phyloP scores from a whole-genome alignment of 2,888 invertebrate genomes.

The Cheilosia vernalis region DNA sequence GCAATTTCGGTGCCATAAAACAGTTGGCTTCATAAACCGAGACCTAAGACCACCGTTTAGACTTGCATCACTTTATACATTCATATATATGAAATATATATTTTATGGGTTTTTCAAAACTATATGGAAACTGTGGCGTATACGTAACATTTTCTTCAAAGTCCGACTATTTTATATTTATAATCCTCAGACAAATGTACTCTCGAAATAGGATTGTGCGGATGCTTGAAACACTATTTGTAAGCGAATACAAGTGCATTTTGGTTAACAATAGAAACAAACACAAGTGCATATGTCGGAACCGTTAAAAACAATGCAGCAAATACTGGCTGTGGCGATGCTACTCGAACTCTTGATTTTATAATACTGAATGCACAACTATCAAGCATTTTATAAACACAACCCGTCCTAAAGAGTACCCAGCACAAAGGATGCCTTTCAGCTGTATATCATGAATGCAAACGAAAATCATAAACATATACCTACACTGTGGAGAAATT shows the following conservation, averaged over 20 bases:
- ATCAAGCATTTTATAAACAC: slow-evolving; percentile 24
- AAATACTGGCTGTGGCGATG: not conserved
- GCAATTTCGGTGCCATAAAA: too few species aligned
- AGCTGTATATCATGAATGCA: not conserved
- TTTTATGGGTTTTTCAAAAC: too few species aligned
- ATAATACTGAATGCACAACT: not conserved
- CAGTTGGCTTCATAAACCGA: too few species aligned
- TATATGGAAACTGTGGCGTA: not conserved
- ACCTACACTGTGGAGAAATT: slow-evolving; percentile 14
- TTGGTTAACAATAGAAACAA: not conserved
- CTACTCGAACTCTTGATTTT: not conserved
- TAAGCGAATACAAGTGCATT: not conserved
- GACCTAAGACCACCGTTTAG: too few species aligned
- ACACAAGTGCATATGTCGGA: not conserved
- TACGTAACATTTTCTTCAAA: slow-evolving; percentile 4
- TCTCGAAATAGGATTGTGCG: not conserved
- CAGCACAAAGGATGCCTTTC: not conserved
- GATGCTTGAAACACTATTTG: not conserved
- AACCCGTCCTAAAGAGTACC: not conserved
- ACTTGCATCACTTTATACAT: too few species aligned
- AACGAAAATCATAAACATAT: not conserved
- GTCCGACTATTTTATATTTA: not conserved
- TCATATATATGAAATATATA: too few species aligned
- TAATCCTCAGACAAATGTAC: not conserved
- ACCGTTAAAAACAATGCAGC: not conserved